These are phyloP conservation scores for Pararge aegeria DNA, from an alignment of 1,140 invertebrate genomes.

Conservation along the genomic window DNA sequence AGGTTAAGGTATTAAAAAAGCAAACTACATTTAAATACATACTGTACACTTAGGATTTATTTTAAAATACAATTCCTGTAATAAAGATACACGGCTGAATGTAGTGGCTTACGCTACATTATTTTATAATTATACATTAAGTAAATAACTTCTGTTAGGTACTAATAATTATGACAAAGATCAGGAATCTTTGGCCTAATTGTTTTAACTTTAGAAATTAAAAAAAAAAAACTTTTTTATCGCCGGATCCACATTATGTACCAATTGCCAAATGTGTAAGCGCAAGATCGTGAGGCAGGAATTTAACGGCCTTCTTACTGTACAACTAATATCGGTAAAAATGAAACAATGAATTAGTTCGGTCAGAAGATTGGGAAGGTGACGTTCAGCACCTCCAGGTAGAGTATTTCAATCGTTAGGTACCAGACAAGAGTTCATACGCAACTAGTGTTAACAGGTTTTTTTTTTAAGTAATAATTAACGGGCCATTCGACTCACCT, in stretches of 20 bases:
- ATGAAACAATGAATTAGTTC: too few relatives aligned
- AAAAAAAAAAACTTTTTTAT: neutral
- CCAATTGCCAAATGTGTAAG: too few relatives aligned
- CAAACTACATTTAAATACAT: neutral
- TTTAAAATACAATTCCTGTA: conserved; percentile 11
- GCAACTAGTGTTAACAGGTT: too few relatives aligned
- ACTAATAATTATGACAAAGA: conserved; percentile 4
- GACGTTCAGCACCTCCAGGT: too few relatives aligned
- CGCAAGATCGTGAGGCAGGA: too few relatives aligned
- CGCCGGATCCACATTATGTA: neutral
- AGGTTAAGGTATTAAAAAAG: neutral
- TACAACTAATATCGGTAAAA: too few relatives aligned
- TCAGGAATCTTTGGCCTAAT: conserved; percentile 1
- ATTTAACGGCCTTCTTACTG: too few relatives aligned
- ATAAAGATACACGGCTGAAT: conserved; percentile 8
- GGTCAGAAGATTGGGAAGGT: too few relatives aligned
- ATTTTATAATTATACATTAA: neutral
- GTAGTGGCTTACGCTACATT: neutral
- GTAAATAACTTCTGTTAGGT: neutral
- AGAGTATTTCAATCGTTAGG: too few relatives aligned
- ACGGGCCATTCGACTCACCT: too few relatives aligned
- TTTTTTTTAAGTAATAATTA: too few relatives aligned
- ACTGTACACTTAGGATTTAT: conserved; percentile 8
- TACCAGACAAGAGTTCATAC: too few relatives aligned
- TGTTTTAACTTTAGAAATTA: neutral